Percentiles rank a stretch among this genome's conserved stretches.
Conservation (phyloP, 2,797 vertebrate genomes). For the Scleropages formosus region DNA sequence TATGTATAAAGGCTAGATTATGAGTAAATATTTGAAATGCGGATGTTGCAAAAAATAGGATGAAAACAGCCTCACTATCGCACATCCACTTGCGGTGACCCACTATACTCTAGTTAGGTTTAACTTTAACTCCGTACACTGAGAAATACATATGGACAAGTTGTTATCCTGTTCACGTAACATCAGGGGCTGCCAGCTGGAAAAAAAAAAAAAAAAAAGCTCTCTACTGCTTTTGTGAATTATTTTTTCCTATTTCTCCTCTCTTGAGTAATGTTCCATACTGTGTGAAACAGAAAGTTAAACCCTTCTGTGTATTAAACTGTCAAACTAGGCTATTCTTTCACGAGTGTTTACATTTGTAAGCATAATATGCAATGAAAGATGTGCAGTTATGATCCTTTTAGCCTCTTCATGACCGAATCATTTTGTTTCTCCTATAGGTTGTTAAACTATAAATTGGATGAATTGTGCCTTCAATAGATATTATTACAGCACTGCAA, state of each 20-base stretch:
- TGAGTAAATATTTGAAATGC: constrained; percentile 70
- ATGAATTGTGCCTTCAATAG: background rate
- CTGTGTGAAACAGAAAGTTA: too few species aligned
- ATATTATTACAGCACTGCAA: constrained; percentile 2
- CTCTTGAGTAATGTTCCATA: too few species aligned
- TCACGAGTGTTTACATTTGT: background rate
- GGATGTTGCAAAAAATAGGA: constrained; percentile 44
- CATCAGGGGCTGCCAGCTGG: background rate
- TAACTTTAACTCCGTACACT: background rate
- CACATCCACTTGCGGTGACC: constrained; percentile 1
- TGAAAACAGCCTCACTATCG: constrained; percentile 3
- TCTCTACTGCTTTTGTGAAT: too few species aligned
- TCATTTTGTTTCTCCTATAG: background rate
- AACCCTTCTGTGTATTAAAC: too few species aligned
- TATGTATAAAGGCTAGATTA: constrained; percentile 67
- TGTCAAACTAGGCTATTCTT: too few species aligned
- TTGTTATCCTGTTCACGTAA: background rate
- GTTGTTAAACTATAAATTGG: background rate
- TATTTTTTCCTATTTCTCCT: too few species aligned
- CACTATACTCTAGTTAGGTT: background rate
- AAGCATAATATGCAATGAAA: background rate
- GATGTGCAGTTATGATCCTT: background rate
- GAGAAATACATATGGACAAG: background rate
- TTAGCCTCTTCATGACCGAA: too few species aligned
- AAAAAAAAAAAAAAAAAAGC: background rate